A percentile compares a stretch with the other conserved stretches of the same genome.
Conservation (phyloP, 2,113 vertebrate species). For the Rhea americana region DNA sequence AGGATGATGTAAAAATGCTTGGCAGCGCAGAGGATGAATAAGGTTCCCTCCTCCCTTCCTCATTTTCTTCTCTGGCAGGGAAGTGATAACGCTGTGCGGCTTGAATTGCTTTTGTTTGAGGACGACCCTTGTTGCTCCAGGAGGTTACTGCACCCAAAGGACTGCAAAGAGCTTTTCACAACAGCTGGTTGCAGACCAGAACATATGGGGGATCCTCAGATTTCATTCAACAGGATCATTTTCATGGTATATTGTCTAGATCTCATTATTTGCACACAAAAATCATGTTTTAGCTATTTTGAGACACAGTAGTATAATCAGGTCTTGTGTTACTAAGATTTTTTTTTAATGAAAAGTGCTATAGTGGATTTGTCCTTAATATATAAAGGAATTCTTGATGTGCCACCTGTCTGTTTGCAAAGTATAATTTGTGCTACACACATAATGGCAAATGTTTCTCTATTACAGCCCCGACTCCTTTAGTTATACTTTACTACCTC, state of each 20-base stretch:
- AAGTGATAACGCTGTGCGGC: background rate
- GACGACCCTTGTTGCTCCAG: background rate
- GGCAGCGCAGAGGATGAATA: background rate
- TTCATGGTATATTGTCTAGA: background rate
- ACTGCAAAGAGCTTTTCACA: background rate
- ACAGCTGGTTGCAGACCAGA: background rate
- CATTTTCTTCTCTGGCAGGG: background rate
- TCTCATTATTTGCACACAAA: background rate
- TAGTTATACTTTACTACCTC: background rate
- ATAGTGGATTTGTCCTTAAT: background rate
- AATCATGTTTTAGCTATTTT: background rate
- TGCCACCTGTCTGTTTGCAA: background rate
- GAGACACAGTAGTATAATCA: background rate
- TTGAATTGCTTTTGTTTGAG: conserved; percentile 8
- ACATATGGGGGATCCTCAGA: background rate
- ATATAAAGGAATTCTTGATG: background rate
- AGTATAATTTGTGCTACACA: background rate
- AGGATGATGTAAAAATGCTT: background rate
- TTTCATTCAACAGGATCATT: background rate
- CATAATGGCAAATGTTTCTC: background rate
- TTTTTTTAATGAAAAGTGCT: background rate
- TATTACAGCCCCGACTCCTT: background rate
- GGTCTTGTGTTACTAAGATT: background rate
- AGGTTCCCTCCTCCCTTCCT: conserved; percentile 17
- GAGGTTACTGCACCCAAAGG: background rate